These are phyloP conservation scores for Drosophila nasuta DNA, from an alignment of 1,140 invertebrate species.

Conservation along the genomic window DNA sequence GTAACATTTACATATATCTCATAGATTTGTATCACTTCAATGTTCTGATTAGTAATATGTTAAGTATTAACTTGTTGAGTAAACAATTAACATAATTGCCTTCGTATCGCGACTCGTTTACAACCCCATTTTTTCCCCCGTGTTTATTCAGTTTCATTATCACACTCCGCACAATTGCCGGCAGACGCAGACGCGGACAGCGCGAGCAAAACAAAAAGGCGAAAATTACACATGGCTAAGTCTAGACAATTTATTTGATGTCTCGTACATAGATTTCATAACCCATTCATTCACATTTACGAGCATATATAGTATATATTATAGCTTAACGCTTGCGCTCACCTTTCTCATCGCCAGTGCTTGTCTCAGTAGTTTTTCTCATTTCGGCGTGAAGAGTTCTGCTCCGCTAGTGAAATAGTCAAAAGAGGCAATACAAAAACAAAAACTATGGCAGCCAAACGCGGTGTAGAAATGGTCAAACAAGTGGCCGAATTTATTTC, in stretches of 20 bases:
- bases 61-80: neutral
- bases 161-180: slow-evolving; percentile 19
- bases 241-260: slow-evolving; percentile 8
- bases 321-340: slow-evolving; percentile 14
- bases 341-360: slow-evolving; percentile 41
- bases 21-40: no score
- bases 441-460: slow-evolving; percentile 62
- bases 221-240: slow-evolving; percentile 18
- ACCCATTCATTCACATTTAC: slow-evolving; percentile 10
- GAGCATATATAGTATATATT: slow-evolving; percentile 4
- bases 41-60: no score
- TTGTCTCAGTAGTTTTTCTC: slow-evolving; percentile 50
- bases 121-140: neutral
- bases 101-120: neutral
- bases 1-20: no score
- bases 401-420: neutral
- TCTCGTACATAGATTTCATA: slow-evolving; percentile 13
- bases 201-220: slow-evolving; percentile 66
- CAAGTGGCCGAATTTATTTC: slow-evolving; percentile 65
- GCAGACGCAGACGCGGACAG: slow-evolving; percentile 41
- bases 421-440: slow-evolving; percentile 1
- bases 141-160: slow-evolving; percentile 1
- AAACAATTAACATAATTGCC: neutral
- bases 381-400: slow-evolving; percentile 49
- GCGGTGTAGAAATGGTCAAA: slow-evolving; percentile 80